Conservation (phyloP, 1,140 invertebrate species). For the Drosophila micromelanica region DNA sequence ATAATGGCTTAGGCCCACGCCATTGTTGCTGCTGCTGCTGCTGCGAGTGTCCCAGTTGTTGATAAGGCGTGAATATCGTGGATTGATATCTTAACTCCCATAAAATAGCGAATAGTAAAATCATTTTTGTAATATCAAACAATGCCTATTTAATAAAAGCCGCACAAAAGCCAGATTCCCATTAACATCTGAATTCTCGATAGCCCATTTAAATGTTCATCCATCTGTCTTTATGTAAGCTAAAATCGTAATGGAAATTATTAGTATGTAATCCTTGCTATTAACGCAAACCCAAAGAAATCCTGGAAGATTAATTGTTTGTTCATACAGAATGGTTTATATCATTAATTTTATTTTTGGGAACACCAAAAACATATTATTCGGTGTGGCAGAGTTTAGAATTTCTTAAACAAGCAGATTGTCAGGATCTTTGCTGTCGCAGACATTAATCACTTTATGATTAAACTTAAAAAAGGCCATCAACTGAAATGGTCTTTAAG, state of each 20-base stretch:
- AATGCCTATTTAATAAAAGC: background rate
- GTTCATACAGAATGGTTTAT: conserved; percentile 61
- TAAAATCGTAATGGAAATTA: conserved; percentile 41
- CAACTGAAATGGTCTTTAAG: conserved; percentile 34
- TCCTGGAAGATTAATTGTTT: conserved; percentile 78
- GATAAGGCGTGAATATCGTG: background rate
- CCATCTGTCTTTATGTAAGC: conserved; percentile 12
- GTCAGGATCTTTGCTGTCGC: conserved; percentile 27
- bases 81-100: background rate
- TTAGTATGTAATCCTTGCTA: conserved; percentile 53
- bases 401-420: conserved; percentile 10
- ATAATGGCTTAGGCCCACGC: conserved; percentile 43
- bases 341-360: conserved; percentile 66
- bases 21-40: conserved; percentile 8
- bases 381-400: conserved; percentile 14
- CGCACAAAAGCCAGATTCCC: conserved; percentile 8
- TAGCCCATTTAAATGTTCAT: conserved; percentile 16
- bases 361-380: conserved; percentile 3
- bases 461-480: conserved; percentile 31
- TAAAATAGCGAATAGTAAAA: background rate
- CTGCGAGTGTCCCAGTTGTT: background rate
- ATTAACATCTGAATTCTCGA: conserved; percentile 30
- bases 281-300: conserved; percentile 43
- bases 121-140: background rate
- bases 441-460: conserved; percentile 51